Evolutionary conservation across 2,888 invertebrate species (phyloP).

Genomic region (Stegana nigrithorax): DNA sequence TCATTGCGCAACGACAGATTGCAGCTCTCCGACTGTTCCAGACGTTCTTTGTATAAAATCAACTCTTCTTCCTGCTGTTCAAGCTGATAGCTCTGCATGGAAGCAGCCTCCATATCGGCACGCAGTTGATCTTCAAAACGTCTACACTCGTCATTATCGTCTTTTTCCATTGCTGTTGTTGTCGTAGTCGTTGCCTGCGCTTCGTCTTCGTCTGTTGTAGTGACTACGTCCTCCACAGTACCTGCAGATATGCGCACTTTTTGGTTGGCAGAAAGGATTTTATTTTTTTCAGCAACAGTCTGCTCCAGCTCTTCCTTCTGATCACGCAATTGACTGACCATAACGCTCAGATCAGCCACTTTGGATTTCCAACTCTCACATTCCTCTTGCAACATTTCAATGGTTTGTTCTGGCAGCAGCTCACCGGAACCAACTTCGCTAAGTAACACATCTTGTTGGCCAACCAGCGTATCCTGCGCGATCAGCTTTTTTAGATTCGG

Average conservation of each 20-base stretch:
- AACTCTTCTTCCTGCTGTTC: conserved; percentile 66
- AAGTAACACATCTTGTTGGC: background rate
- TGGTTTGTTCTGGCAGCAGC: conserved; percentile 40
- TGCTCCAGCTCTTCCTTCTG: conserved; percentile 48
- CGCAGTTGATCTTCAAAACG: background rate
- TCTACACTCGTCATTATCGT: background rate
- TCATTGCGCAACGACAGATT: conserved; percentile 63
- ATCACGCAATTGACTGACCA: conserved; percentile 43
- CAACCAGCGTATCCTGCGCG: conserved; percentile 38
- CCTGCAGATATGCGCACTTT: background rate
- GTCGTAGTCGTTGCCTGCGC: too few relatives aligned
- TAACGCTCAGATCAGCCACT: conserved; percentile 40
- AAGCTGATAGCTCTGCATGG: conserved; percentile 55
- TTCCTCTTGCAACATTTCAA: conserved; percentile 62
- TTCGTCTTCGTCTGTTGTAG: background rate
- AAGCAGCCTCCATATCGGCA: conserved; percentile 49
- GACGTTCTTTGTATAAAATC: conserved; percentile 66
- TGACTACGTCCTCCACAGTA: background rate
- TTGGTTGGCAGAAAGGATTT: background rate
- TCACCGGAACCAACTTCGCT: conserved; percentile 1
- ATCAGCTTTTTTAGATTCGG: conserved; percentile 30
- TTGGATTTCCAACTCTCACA: conserved; percentile 53
- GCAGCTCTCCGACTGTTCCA: conserved; percentile 58
- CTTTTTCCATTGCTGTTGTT: too few relatives aligned
- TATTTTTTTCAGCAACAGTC: conserved; percentile 13